Evolutionary conservation across 2,113 vertebrate genomes (phyloP).

Genomic region (Lampris megalopsis): DNA sequence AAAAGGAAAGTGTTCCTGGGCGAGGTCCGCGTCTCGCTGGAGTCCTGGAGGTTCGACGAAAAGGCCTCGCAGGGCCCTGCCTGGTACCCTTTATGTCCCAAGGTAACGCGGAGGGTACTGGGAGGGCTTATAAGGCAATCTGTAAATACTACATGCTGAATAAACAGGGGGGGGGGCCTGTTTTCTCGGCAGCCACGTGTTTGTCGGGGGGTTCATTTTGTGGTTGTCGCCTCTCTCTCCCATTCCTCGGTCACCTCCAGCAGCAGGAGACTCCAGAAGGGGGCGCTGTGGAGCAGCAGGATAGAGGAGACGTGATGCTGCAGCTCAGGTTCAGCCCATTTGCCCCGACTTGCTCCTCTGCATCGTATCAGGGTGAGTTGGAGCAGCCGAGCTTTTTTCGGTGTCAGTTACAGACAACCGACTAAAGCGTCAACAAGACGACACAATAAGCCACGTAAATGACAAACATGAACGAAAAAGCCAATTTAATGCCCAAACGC

Average conservation of each 20-base stretch:
- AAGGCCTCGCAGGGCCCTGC: constrained; percentile 59
- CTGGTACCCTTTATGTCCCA: constrained; percentile 87
- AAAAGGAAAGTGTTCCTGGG: constrained; percentile 88
- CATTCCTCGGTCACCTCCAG: neutral
- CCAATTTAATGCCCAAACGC: no score
- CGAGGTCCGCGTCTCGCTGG: constrained; percentile 87
- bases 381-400: no score
- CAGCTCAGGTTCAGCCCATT: constrained; percentile 73
- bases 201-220: neutral
- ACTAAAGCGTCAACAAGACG: no score
- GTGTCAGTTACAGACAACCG: no score
- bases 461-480: no score
- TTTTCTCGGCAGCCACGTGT: no score
- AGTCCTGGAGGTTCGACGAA: constrained; percentile 84
- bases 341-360: constrained; percentile 30
- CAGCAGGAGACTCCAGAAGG: constrained; percentile 57
- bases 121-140: no score
- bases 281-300: constrained; percentile 35
- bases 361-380: constrained; percentile 60
- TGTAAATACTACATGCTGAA: no score
- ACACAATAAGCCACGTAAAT: no score
- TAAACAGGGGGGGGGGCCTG: no score
- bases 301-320: constrained; percentile 65
- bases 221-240: neutral
- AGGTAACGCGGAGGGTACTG: constrained; percentile 76